Conservation (phyloP, 2,888 invertebrate genomes). For the Calephelis perditalis region DNA sequence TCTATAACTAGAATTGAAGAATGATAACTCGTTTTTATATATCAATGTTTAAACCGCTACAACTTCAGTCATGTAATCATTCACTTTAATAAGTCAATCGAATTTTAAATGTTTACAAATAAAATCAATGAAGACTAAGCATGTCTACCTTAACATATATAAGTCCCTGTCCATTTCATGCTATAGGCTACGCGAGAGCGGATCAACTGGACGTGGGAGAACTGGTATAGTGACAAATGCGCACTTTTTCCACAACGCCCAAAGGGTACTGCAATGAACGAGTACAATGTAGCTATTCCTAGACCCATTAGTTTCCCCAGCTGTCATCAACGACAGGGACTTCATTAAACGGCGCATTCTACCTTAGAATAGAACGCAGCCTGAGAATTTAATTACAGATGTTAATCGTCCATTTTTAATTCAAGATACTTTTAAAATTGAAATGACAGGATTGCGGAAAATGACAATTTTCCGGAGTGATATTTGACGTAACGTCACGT, state of each 20-base stretch:
- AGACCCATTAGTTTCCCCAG: conserved; percentile 42
- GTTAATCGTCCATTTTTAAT: neutral
- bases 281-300: conserved; percentile 53
- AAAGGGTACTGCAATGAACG: conserved; percentile 34
- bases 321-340: conserved; percentile 25
- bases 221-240: conserved; percentile 58
- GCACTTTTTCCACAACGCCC: conserved; percentile 41
- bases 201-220: conserved; percentile 59
- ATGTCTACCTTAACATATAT: neutral
- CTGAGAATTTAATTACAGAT: conserved; percentile 18
- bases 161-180: conserved; percentile 46
- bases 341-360: conserved; percentile 27
- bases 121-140: neutral
- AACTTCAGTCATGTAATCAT: no score
- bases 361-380: conserved; percentile 17
- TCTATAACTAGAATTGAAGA: no score
- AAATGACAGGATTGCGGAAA: no score
- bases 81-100: no score
- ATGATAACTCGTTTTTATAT: no score
- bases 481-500: no score
- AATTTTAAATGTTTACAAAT: no score
- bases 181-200: conserved; percentile 40
- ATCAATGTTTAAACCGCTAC: no score
- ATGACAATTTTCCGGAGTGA: no score
- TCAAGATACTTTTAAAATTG: no score